These are phyloP conservation scores for Nothocercus nigrocapillus DNA, from an alignment of 2,113 vertebrate genomes.

Conservation along the genomic window DNA sequence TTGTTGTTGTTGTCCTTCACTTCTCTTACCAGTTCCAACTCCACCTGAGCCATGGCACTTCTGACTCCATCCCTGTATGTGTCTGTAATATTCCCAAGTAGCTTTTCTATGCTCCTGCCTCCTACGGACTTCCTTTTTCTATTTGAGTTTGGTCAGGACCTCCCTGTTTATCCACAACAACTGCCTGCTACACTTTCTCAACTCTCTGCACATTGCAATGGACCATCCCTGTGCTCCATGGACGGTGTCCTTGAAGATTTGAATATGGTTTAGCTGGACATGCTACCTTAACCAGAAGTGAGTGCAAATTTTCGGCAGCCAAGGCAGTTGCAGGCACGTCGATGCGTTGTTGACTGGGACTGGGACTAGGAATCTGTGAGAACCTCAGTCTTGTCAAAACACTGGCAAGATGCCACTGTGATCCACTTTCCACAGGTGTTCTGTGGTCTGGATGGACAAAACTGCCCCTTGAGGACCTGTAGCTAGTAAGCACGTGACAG, in stretches of 20 bases:
- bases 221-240: not conserved
- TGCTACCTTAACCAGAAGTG: not conserved
- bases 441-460: not conserved
- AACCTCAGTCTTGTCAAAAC: not conserved
- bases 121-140: fast-evolving
- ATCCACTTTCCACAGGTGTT: not conserved
- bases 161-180: not conserved
- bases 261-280: not conserved
- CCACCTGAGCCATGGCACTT: not conserved
- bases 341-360: not conserved
- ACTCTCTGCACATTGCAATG: not conserved
- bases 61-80: not conserved
- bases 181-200: not conserved
- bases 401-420: not conserved
- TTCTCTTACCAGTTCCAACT: not conserved
- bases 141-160: not conserved
- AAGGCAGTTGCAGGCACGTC: not conserved
- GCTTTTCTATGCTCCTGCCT: not conserved
- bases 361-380: not conserved
- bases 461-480: not conserved
- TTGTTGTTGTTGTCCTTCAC: not conserved
- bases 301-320: not conserved
- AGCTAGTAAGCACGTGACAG: not conserved
- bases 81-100: not conserved
- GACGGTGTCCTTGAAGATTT: not conserved